A percentile compares a stretch with the other conserved stretches of the same genome.
Evolutionary conservation across 2,797 vertebrate genomes (phyloP).

Genomic region (Liparis tanakae): DNA sequence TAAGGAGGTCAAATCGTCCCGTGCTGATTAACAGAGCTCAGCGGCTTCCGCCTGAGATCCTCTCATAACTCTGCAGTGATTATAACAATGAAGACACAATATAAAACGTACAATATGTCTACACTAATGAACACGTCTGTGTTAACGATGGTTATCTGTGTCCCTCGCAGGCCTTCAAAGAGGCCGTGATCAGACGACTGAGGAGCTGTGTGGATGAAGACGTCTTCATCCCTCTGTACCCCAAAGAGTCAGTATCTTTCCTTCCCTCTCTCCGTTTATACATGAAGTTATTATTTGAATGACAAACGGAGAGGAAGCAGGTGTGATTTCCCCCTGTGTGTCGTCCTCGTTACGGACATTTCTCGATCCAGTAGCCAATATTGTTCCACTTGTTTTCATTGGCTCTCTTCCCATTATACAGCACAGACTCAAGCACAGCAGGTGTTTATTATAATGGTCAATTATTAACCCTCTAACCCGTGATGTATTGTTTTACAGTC

Average conservation of each 20-base stretch:
- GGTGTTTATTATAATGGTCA: not conserved
- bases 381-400: not conserved
- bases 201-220: constrained; percentile 92
- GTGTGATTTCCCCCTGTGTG: not conserved
- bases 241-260: constrained; percentile 84
- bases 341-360: not conserved
- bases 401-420: not conserved
- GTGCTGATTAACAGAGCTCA: not conserved
- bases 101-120: not conserved
- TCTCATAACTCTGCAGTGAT: not conserved
- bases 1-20: not conserved
- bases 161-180: constrained; percentile 83
- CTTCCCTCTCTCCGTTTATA: not conserved
- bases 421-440: not conserved
- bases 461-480: not conserved
- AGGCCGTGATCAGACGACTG: constrained; percentile 82
- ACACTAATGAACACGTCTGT: constrained; percentile 1
- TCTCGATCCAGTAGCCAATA: not conserved
- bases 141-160: constrained; percentile 31
- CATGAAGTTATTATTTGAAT: not conserved
- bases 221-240: constrained; percentile 93
- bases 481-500: not conserved
- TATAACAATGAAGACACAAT: not conserved
- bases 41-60: not conserved
- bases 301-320: not conserved